A percentile compares a stretch with the other conserved stretches of the same genome.
Evolutionary conservation across 2,888 invertebrate species (phyloP).

Genomic region (Plagodis dolabraria): DNA sequence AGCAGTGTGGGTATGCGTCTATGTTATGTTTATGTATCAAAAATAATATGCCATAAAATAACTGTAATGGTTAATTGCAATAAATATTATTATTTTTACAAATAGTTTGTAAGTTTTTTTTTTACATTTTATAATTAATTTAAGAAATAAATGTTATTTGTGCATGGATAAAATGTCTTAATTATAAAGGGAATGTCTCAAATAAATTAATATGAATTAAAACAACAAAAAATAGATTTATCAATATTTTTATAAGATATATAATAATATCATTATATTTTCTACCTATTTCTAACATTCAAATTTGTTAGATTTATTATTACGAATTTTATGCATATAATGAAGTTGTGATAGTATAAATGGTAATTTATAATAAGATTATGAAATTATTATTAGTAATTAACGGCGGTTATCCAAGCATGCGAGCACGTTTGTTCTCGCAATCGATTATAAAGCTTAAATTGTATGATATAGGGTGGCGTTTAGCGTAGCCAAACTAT

Average conservation of each 20-base stretch:
- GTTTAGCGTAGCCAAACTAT: no score
- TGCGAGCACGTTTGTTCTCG: no score
- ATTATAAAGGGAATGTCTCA: no score
- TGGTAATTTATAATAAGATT: slow-evolving; percentile 16
- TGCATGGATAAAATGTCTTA: background rate
- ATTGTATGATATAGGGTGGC: no score
- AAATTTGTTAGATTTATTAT: background rate
- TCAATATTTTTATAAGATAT: no score
- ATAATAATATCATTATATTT: no score
- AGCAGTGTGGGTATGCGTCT: background rate
- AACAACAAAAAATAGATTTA: no score
- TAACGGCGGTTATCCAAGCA: no score
- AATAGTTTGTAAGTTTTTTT: slow-evolving; percentile 42
- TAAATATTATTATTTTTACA: slow-evolving; percentile 53
- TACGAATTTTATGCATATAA: slow-evolving; percentile 2
- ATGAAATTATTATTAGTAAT: slow-evolving; percentile 8
- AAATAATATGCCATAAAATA: slow-evolving; percentile 77
- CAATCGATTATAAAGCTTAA: no score
- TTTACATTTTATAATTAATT: background rate
- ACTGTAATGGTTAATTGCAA: slow-evolving; percentile 53
- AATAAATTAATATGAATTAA: no score
- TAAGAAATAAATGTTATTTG: background rate
- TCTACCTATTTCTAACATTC: background rate
- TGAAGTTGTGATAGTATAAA: slow-evolving; percentile 54
- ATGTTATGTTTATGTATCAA: slow-evolving; percentile 38